Base-by-base conservation (phyloP, 2,888 invertebrate genomes). In the Polyommatus icarus region DNA sequence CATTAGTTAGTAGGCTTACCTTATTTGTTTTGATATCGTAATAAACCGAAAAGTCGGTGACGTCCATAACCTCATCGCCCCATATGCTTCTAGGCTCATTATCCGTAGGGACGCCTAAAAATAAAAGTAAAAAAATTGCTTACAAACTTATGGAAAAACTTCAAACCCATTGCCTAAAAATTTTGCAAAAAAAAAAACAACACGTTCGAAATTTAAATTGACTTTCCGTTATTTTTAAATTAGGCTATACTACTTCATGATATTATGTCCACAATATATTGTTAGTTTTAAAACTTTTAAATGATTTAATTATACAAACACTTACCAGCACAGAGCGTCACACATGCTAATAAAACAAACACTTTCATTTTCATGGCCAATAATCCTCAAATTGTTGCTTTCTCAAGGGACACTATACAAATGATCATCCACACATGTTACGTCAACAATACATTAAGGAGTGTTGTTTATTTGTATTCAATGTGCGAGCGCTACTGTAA, bases 11-110 rank as follows among this genome's bases (percentile, higher is more conserved):
- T 40, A 40, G 10, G 40, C 10, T 54, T 57, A 94, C 94, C 87
- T 92, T 85, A 82, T 94, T 94, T n/a, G 92, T 90, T 24, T 89
- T 85, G 59, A 92, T 79, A 81, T 93, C 90, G 79, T 94, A 94
- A 83, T 93, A 94, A 72, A 94, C 87, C 0, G 94, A 94, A 80
- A 94, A 91, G 79, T 94, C 94, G 1, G 93, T 83, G 0, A 94
- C 91, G 81, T 94, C 94, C 90, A 94, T 92, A 8, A 87, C 85
- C 78, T 89, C 85, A 75, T 88, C 88, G n/a, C 85, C 83, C 79
- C 78, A 80, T 77, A 81, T 50, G 75, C 78, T 77, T 83, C 84
- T 80, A 46, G 78, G 79, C 8, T 77, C 54, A 15, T 50, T 32
- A 7, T 24, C 57, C 8, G 57, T 32, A 78, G 77, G 78, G 50